Base-by-base conservation (phyloP, 2,113 vertebrate genomes). In the Coturnix japonica region DNA sequence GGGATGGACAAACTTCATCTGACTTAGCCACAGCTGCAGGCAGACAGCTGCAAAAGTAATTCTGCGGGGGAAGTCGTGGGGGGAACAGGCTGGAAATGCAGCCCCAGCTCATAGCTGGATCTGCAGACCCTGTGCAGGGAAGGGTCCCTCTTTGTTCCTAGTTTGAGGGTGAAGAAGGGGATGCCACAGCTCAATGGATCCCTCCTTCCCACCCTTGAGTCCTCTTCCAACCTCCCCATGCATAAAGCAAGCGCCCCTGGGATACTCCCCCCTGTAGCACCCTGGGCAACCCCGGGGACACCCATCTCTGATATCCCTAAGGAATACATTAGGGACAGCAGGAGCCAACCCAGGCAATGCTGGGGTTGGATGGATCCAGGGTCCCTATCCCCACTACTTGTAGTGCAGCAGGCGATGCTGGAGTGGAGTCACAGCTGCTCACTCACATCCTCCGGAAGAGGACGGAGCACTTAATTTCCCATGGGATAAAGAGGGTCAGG, bases 141-240 rank as follows among this genome's bases (percentile, higher is more conserved):
- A 57, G 85, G 70, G 35, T 77, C 56, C 6, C n/a, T 49, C 89
- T 93, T 94, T 93, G 91, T 94, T 85, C 33, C 53, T 51, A 33
- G 11, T 33, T 33, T 4, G 0, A 53, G 37, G 30, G 33, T 12
- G 21, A 63, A 28, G 56, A 60, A 28, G 57, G 23, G 41, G 41
- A 8, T 69, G 49, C 41, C 11, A 0, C 15, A 2, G 4, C 23
- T 69, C 43, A 0, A 1, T 51, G 73, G 35, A 30, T 41, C 6
- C 39, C 65, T 31, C 56, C 39, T 84, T 66, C 65, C 81, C 85
- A 78, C 16, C 2, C 81, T 0, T 37, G 10, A 8, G 37, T 39
- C 6, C 7, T 23, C 9, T 11, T 11, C 10, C 6, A 0, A 18
- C 53, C 7, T n/a, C 30, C 13, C 41, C 56, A 0, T 0, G 44